phyloP scores from a whole-genome alignment of 2,797 vertebrate species.

The Hybognathus amarus region DNA sequence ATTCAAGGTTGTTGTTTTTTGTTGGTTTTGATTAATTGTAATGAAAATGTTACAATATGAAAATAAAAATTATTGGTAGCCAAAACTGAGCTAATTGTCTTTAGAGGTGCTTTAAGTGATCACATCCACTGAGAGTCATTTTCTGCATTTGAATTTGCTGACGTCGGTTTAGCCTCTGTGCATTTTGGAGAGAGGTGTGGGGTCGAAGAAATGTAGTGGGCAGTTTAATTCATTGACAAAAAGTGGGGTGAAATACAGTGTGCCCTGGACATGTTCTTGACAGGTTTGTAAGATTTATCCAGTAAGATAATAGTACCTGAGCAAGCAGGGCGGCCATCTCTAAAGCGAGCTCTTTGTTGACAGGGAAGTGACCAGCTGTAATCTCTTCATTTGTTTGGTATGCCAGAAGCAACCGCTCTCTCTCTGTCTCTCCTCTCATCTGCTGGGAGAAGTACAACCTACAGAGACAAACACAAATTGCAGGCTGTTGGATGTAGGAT shows the following conservation, averaged over 20 bases:
- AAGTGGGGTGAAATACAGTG: background rate
- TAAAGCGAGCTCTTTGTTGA: slow-evolving; percentile 95
- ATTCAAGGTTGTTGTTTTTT: too few species aligned
- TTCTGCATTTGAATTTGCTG: background rate
- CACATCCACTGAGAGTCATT: background rate
- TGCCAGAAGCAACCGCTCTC: slow-evolving; percentile 91
- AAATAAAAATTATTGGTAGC: background rate
- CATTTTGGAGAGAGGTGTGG: background rate
- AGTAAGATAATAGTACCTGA: slow-evolving; percentile 78
- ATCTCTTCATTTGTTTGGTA: slow-evolving; percentile 96
- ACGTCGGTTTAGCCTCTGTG: background rate
- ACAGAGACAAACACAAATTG: slow-evolving; percentile 45
- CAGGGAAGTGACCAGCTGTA: slow-evolving; percentile 89
- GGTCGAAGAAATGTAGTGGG: background rate
- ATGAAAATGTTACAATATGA: background rate
- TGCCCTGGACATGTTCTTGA: background rate
- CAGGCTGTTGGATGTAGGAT: background rate
- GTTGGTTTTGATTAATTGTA: background rate
- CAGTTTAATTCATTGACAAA: background rate
- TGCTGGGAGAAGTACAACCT: slow-evolving; percentile 94
- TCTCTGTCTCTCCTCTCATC: slow-evolving; percentile 90
- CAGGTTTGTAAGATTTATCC: background rate
- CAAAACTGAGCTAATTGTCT: background rate
- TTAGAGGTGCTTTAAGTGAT: background rate
- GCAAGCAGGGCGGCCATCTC: slow-evolving; percentile 95